A percentile compares a stretch with the other conserved stretches of the same genome.
phyloP scores from a whole-genome alignment of 2,113 vertebrate species.

The Thunnus thynnus region DNA sequence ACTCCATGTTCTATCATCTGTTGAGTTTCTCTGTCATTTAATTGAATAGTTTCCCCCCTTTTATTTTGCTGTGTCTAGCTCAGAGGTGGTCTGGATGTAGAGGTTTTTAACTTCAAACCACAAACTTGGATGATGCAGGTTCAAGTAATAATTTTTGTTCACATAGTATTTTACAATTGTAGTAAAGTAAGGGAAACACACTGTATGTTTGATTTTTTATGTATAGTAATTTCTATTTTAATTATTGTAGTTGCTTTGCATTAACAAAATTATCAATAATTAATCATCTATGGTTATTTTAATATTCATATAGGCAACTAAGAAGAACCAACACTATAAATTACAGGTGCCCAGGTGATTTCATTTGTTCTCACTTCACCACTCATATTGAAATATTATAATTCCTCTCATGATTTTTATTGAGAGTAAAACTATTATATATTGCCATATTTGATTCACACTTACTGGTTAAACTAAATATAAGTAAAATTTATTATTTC shows the following conservation, averaged over 20 bases:
- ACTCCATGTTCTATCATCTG: slow-evolving; percentile 56
- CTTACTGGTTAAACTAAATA: neutral
- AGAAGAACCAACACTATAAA: neutral
- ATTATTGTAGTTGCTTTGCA: neutral
- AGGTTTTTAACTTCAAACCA: slow-evolving; percentile 54
- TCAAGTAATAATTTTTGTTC: slow-evolving; percentile 40
- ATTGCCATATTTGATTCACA: neutral
- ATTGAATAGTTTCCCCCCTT: slow-evolving; percentile 11
- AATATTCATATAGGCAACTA: neutral
- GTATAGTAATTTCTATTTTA: neutral
- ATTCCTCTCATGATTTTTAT: neutral
- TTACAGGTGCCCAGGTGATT: neutral
- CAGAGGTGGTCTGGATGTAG: slow-evolving; percentile 62
- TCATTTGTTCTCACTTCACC: neutral
- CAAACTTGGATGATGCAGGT: slow-evolving; percentile 49
- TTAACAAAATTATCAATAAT: too few relatives aligned
- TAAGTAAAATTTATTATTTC: neutral
- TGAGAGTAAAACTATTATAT: neutral
- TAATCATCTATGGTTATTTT: too few relatives aligned
- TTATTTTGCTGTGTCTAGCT: slow-evolving; percentile 45
- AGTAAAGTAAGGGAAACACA: slow-evolving; percentile 16
- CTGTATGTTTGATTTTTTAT: neutral
- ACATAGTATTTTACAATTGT: slow-evolving; percentile 32
- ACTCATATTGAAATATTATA: neutral
- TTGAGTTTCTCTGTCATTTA: slow-evolving; percentile 62